Conservation (phyloP, 2,797 vertebrate genomes). For the Anas capensis region DNA sequence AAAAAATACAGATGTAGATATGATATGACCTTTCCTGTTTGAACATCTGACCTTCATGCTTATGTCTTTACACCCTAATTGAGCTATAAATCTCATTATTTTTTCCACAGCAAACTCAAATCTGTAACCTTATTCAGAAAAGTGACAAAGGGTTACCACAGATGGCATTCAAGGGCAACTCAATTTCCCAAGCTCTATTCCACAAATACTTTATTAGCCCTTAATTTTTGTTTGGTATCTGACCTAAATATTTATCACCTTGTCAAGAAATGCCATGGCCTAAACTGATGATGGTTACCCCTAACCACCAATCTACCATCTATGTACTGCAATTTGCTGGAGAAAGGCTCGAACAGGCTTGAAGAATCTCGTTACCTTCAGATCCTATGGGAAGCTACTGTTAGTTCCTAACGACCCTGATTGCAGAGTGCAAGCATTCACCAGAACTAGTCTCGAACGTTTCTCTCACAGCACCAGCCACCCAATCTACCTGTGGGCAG, state of each 20-base stretch:
- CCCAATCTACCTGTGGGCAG: too few relatives aligned
- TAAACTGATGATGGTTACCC: neutral
- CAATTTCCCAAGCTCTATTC: neutral
- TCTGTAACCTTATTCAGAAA: neutral
- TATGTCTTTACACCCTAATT: neutral
- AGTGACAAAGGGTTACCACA: neutral
- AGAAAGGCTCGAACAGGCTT: neutral
- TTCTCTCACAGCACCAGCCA: neutral
- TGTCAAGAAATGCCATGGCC: neutral
- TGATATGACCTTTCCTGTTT: neutral
- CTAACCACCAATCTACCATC: neutral
- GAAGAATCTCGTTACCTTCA: neutral
- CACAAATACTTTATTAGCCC: neutral
- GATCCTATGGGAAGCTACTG: neutral
- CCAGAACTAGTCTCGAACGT: neutral
- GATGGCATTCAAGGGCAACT: neutral
- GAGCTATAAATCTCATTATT: neutral
- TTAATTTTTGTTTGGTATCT: neutral
- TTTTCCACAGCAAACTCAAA: neutral
- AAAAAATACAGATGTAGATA: neutral
- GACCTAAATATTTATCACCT: neutral
- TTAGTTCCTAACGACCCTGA: neutral
- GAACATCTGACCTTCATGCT: neutral
- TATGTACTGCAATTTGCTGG: neutral
- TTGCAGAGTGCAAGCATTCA: neutral